phyloP scores from a whole-genome alignment of 1,140 invertebrate genomes.

The Hylaeus volcanicus region DNA sequence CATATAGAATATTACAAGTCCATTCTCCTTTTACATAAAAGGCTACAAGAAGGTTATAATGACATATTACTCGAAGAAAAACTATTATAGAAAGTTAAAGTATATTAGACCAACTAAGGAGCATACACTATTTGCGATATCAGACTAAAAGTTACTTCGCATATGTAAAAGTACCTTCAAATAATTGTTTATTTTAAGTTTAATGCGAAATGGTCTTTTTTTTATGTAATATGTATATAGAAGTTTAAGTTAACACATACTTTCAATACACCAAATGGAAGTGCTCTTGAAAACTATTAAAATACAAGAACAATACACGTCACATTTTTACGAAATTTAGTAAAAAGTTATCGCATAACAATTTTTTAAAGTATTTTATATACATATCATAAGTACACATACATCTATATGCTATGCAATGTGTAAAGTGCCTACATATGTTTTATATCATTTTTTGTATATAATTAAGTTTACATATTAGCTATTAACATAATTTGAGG shows the following conservation, averaged over 20 bases:
- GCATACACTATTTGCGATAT: background rate
- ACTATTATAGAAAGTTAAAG: background rate
- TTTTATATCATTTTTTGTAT: constrained; percentile 40
- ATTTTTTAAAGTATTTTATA: constrained; percentile 11
- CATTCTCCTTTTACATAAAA: constrained; percentile 8
- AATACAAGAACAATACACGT: background rate
- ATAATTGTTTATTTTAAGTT: background rate
- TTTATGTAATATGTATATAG: background rate
- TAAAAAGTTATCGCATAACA: constrained; percentile 1
- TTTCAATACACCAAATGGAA: background rate
- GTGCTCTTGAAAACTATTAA: constrained; percentile 23
- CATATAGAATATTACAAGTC: background rate
- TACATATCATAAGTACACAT: background rate
- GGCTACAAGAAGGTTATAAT: background rate
- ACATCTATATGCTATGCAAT: constrained; percentile 25
- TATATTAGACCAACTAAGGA: background rate
- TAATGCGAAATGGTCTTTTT: background rate
- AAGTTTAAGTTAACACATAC: background rate
- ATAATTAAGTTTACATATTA: constrained; percentile 17
- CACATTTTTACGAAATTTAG: constrained; percentile 3
- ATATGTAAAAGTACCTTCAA: background rate
- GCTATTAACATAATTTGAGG: constrained; percentile 13
- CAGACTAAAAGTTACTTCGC: background rate
- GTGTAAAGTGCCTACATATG: constrained; percentile 46
- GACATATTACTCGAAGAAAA: background rate